Evolutionary conservation across 2,888 invertebrate species (phyloP), one percentile per base, ranked within the genome.

Genomic region (Lepetodrilus schrolli): DNA sequence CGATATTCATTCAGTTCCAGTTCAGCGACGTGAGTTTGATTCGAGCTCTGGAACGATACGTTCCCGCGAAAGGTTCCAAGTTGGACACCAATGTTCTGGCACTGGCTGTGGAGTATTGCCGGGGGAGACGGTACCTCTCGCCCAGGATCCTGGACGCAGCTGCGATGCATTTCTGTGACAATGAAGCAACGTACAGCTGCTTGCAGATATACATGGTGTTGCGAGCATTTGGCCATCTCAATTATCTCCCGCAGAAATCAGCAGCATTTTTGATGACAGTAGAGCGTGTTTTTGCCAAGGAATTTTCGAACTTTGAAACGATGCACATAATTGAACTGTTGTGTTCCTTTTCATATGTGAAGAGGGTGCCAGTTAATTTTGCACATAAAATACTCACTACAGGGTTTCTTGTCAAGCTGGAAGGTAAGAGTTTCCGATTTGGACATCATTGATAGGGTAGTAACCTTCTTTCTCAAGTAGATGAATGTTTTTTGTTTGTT

Each of bases 331-430:
- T 93, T 47, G 93, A 93, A 74, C 92, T 94, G 76, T 88, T 94
- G 73, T 89, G 94, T n/a, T 92, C 94, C 7, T 93, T 93, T 83
- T 92, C 94, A 69, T 94, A 93, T 87, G 85, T 93, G 34, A 92
- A 92, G 68, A 92, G 93, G 83, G 93, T 93, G 89, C 94, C 94
- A 4, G 80, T 93, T 3, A 92, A 93, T 82, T 92, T 94, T 82
- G 91, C 93, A 0, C 91, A 92, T 30, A 92, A 92, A 84, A 90
- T 94, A 71, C 93, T 94, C 80, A 93, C 92, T 78, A 91, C 93
- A 10, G 92, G 93, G 78, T 94, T 94, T 85, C 87, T 94, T 74
- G 91, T 92, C n/a, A 92, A 92, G 83, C 87, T 94, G 86, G 87
- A 76, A 90, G 92, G 81, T 87, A 91, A 10, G 90, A 90, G 21